Conservation (phyloP, 2,888 invertebrate genomes). For the Dinocampus coccinellae region DNA sequence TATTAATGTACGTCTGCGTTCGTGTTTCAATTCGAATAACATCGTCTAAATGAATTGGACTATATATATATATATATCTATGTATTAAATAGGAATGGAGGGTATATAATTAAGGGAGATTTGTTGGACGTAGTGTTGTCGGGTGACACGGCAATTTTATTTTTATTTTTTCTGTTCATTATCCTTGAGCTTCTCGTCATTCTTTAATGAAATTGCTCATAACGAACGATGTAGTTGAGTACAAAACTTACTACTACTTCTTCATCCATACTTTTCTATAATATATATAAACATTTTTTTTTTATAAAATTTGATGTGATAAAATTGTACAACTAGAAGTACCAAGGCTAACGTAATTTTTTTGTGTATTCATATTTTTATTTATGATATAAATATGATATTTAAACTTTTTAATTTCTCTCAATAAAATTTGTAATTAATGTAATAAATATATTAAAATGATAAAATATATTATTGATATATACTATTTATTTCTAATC, state of each 20-base stretch:
- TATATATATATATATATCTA: background rate
- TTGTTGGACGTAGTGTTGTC: slow-evolving; percentile 39
- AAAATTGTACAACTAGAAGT: background rate
- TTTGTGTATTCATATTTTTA: background rate
- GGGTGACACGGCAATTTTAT: slow-evolving; percentile 1
- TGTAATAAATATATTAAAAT: too few relatives aligned
- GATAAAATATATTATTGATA: too few relatives aligned
- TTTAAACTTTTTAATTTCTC: background rate
- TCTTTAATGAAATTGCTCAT: slow-evolving; percentile 44
- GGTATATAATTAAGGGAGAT: slow-evolving; percentile 45
- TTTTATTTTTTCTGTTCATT: slow-evolving; percentile 9
- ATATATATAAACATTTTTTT: background rate
- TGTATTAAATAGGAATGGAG: slow-evolving; percentile 8
- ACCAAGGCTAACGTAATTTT: background rate
- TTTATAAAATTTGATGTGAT: background rate
- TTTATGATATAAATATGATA: too few relatives aligned
- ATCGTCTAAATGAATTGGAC: background rate
- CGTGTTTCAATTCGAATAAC: background rate
- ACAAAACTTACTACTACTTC: background rate
- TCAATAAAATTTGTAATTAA: too few relatives aligned
- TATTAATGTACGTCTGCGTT: background rate
- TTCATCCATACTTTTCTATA: background rate
- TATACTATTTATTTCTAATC: background rate
- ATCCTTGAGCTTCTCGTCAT: background rate
- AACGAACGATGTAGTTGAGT: slow-evolving; percentile 15